Conservation (phyloP, 2,888 invertebrate species). For the Thereva nobilitata region DNA sequence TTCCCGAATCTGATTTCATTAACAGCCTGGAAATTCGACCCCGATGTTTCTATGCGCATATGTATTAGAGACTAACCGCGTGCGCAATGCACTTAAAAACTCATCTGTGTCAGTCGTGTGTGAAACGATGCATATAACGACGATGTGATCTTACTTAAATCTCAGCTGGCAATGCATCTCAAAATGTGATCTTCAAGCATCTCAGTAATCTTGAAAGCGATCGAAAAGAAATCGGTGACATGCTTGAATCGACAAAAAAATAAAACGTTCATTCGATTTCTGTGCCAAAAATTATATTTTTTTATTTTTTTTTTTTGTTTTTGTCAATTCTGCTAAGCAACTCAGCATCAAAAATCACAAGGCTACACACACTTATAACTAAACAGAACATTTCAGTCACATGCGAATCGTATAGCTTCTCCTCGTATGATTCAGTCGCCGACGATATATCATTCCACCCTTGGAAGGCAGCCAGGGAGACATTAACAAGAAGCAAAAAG, state of each 20-base stretch:
- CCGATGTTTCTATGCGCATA: too few relatives aligned
- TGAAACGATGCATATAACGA: too few relatives aligned
- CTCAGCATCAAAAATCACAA: background rate
- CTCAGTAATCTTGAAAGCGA: conserved; percentile 7
- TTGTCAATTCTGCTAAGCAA: background rate
- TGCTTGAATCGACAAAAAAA: background rate
- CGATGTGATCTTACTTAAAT: background rate
- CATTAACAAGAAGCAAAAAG: conserved; percentile 23
- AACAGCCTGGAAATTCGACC: too few relatives aligned
- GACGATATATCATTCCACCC: conserved; percentile 32
- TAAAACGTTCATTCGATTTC: background rate
- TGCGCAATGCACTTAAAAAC: too few relatives aligned
- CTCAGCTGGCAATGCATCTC: conserved; percentile 6
- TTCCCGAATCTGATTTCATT: too few relatives aligned
- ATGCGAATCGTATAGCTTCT: conserved; percentile 20
- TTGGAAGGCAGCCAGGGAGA: conserved; percentile 37
- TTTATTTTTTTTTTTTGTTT: background rate
- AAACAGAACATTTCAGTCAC: conserved; percentile 23
- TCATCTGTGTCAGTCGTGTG: too few relatives aligned
- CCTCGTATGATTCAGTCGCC: conserved; percentile 30
- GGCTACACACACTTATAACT: conserved; percentile 18
- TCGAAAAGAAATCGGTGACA: conserved; percentile 10
- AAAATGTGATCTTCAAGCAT: conserved; percentile 13
- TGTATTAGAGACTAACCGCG: too few relatives aligned
- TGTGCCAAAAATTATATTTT: conserved; percentile 19